phyloP scores from a whole-genome alignment of 2,113 vertebrate genomes.

The Seriola dumerili region DNA sequence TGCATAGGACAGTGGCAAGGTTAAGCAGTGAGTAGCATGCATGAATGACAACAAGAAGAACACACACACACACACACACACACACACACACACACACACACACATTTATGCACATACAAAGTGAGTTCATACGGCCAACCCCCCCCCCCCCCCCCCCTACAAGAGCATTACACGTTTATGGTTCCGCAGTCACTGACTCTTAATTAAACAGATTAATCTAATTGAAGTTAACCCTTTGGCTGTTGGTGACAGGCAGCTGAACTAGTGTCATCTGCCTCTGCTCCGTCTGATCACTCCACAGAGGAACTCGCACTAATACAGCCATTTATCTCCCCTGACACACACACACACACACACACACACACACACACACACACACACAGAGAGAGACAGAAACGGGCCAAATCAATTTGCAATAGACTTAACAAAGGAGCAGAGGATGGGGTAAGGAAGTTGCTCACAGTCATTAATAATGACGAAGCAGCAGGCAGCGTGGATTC shows the following conservation, averaged over 20 bases:
- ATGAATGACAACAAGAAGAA: constrained; percentile 28
- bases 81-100: background rate
- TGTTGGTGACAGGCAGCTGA: constrained; percentile 6
- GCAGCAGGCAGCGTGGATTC: constrained; percentile 31
- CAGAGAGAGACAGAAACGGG: constrained; percentile 8
- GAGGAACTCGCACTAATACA: constrained; percentile 48
- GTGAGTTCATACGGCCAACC: constrained; percentile 35
- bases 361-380: background rate
- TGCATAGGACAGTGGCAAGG: constrained; percentile 55
- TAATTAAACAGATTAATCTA: constrained; percentile 67
- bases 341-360: constrained; percentile 19
- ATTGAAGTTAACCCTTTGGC: constrained; percentile 61
- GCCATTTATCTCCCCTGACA: constrained; percentile 61
- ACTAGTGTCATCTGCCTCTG: constrained; percentile 39
- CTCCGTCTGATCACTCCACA: constrained; percentile 37
- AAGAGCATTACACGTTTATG: constrained; percentile 37
- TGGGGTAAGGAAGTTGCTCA: constrained; percentile 55
- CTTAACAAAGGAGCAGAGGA: constrained; percentile 41
- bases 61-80: constrained; percentile 4
- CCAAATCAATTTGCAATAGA: constrained; percentile 59
- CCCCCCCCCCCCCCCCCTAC: background rate
- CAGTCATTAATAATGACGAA: constrained; percentile 61
- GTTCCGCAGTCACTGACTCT: constrained; percentile 28
- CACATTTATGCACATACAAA: background rate
- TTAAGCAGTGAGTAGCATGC: constrained; percentile 45